Evolutionary conservation across 2,888 invertebrate species (phyloP).

Genomic region (Volucella inflata): DNA sequence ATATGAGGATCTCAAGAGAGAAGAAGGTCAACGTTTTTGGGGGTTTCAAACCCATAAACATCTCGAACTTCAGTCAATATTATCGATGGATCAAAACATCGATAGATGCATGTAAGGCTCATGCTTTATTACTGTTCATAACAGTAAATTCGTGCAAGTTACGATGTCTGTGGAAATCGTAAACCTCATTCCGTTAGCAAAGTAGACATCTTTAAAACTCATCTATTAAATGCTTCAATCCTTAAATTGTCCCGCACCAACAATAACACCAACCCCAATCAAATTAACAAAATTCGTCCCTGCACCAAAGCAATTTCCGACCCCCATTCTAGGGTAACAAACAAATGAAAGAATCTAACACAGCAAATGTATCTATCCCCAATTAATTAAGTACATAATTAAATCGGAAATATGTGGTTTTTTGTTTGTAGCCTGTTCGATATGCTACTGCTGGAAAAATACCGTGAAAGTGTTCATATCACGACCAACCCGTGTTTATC

Average conservation of each 20-base stretch:
- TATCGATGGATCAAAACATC: too few species aligned
- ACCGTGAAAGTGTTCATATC: constrained; percentile 55
- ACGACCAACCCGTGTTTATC: constrained; percentile 26
- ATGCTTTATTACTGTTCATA: too few species aligned
- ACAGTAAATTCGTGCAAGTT: too few species aligned
- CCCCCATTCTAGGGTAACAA: constrained; percentile 4
- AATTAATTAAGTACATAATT: constrained; percentile 73
- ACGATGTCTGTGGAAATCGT: too few species aligned
- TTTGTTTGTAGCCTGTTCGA: neutral
- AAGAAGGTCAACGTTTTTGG: too few species aligned
- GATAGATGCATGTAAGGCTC: too few species aligned
- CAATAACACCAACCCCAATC: constrained; percentile 17
- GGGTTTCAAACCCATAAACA: too few species aligned
- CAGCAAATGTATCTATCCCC: constrained; percentile 56
- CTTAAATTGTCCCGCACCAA: neutral
- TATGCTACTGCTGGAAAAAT: constrained; percentile 29
- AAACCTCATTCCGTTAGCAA: too few species aligned
- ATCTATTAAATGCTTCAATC: neutral
- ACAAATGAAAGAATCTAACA: constrained; percentile 35
- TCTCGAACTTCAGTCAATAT: too few species aligned
- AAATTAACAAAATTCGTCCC: constrained; percentile 36
- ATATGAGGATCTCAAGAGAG: too few species aligned
- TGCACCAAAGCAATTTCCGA: constrained; percentile 33
- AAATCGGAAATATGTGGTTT: constrained; percentile 67
- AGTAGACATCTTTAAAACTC: too few species aligned